phyloP scores from a whole-genome alignment of 2,113 vertebrate genomes.

The Pterophyllum scalare region DNA sequence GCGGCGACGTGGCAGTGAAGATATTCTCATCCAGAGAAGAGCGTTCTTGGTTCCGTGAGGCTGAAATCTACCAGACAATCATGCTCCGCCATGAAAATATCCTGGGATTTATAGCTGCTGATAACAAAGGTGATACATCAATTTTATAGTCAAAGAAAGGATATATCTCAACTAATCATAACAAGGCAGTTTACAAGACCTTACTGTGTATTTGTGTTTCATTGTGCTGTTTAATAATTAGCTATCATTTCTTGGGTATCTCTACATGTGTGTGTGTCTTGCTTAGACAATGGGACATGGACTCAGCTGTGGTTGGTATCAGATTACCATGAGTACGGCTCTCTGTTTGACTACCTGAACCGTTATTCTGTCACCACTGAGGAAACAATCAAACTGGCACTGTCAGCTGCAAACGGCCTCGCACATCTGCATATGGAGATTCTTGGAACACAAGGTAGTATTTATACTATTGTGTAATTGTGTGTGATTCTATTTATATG shows the following conservation, averaged over 20 bases:
- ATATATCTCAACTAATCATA: background rate
- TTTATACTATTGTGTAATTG: background rate
- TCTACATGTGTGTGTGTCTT: background rate
- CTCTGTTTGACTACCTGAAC: conserved; percentile 96
- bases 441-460: conserved; percentile 95
- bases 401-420: conserved; percentile 94
- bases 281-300: conserved; percentile 96
- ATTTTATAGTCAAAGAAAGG: background rate
- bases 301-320: conserved; percentile 98
- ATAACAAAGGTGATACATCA: conserved; percentile 89
- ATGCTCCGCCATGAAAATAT: conserved; percentile 99
- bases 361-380: conserved; percentile 95
- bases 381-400: conserved; percentile 94
- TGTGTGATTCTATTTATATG: background rate
- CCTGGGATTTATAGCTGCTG: conserved; percentile 95
- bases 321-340: conserved; percentile 96
- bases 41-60: conserved; percentile 97
- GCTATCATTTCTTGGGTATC: background rate
- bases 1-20: conserved; percentile 96
- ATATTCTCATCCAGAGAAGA: conserved; percentile 99
- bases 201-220: conserved; percentile 9
- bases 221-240: background rate
- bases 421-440: conserved; percentile 99
- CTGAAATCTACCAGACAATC: conserved; percentile 97
- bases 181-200: background rate